phyloP scores from a whole-genome alignment of 2,888 invertebrate genomes.

The Dryadula phaetusa region DNA sequence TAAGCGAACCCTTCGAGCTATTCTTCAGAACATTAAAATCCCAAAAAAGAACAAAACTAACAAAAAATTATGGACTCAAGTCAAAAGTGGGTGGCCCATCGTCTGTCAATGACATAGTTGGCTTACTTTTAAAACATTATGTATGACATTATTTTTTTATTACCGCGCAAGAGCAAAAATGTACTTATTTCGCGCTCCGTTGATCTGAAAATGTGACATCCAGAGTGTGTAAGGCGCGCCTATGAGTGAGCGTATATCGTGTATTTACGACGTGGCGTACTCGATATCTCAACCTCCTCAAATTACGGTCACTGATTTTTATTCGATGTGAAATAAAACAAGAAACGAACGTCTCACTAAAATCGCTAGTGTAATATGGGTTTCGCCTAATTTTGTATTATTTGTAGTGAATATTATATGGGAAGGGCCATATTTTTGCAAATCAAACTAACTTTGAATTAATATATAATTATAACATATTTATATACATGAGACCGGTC shows the following conservation, averaged over 20 bases:
- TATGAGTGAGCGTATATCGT: constrained; percentile 48
- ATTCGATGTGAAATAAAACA: constrained; percentile 49
- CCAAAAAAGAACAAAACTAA: not conserved
- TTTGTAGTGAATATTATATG: not conserved
- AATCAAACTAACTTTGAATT: too few species aligned
- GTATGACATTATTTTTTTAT: constrained; percentile 78
- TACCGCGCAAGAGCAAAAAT: constrained; percentile 80
- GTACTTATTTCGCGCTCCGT: constrained; percentile 84
- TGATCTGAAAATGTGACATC: constrained; percentile 83
- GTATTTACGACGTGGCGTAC: constrained; percentile 73
- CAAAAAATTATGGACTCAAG: constrained; percentile 7
- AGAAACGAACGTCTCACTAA: constrained; percentile 28
- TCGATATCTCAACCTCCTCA: constrained; percentile 69
- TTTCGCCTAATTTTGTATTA: not conserved
- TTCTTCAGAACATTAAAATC: constrained; percentile 24
- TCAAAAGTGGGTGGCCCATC: constrained; percentile 1
- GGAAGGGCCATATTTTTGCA: too few species aligned
- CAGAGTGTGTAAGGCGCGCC: constrained; percentile 70
- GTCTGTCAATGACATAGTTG: constrained; percentile 47
- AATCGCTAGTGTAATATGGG: not conserved
- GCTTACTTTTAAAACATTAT: constrained; percentile 75
- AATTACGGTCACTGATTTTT: constrained; percentile 51
- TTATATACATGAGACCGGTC: too few species aligned
- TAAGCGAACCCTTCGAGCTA: constrained; percentile 33
- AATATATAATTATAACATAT: too few species aligned